A percentile compares a stretch with the other conserved stretches of the same genome.
Conservation (phyloP, 2,113 vertebrate genomes). For the Corythoichthys intestinalis region DNA sequence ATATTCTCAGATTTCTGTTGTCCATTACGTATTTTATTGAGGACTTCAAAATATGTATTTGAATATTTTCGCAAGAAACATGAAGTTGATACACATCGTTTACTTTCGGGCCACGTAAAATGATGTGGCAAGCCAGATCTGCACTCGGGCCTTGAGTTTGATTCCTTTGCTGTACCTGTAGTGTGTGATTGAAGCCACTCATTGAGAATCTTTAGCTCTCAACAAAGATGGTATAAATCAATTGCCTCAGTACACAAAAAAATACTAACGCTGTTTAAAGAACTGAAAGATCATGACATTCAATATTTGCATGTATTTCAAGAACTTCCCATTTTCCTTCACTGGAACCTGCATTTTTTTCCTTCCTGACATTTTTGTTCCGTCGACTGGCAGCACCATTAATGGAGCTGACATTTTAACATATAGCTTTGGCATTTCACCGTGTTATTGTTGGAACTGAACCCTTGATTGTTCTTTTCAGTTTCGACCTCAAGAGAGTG, state of each 20-base stretch:
- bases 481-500: slow-evolving; percentile 24
- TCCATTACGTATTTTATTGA: too few relatives aligned
- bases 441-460: slow-evolving; percentile 56
- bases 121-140: too few relatives aligned
- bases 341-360: slow-evolving; percentile 48
- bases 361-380: slow-evolving; percentile 63
- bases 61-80: too few relatives aligned
- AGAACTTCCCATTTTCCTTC: slow-evolving; percentile 27
- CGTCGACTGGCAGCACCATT: slow-evolving; percentile 62
- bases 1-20: too few relatives aligned
- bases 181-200: slow-evolving; percentile 51
- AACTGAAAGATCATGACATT: not conserved
- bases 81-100: too few relatives aligned
- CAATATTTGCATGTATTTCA: slow-evolving; percentile 33
- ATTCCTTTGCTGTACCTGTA: too few relatives aligned
- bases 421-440: slow-evolving; percentile 70
- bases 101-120: too few relatives aligned
- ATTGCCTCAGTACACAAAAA: slow-evolving; percentile 18
- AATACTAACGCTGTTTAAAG: not conserved
- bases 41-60: too few relatives aligned
- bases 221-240: slow-evolving; percentile 8
- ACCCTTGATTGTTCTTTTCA: slow-evolving; percentile 53
- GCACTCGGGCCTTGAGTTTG: too few relatives aligned
- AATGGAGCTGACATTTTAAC: slow-evolving; percentile 69
- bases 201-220: slow-evolving; percentile 19